Conservation (phyloP, 2,113 vertebrate species). For the Columba janthina region DNA sequence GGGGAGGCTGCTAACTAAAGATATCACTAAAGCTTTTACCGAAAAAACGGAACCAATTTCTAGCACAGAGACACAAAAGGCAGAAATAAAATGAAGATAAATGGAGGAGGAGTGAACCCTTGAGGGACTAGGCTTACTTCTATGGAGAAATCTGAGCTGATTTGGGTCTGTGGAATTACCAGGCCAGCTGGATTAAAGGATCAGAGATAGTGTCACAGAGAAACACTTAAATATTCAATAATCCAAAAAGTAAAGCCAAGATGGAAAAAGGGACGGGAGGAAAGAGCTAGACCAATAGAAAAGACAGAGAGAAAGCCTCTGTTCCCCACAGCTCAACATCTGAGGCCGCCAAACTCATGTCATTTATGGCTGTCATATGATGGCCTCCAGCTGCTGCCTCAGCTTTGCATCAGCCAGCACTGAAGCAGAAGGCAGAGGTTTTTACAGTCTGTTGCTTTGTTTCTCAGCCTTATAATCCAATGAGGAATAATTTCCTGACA, state of each 20-base stretch:
- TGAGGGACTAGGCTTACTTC: slow-evolving; percentile 62
- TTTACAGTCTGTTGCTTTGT: background rate
- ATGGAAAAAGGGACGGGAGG: background rate
- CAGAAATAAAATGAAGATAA: slow-evolving; percentile 55
- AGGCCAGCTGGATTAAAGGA: slow-evolving; percentile 71
- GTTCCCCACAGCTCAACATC: background rate
- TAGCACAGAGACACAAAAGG: slow-evolving; percentile 50
- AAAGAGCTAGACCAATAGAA: background rate
- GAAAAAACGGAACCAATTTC: slow-evolving; percentile 62
- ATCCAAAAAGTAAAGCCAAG: slow-evolving; percentile 48
- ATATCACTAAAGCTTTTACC: background rate
- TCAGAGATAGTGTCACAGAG: slow-evolving; percentile 67
- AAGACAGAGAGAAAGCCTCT: background rate
- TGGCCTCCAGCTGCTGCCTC: background rate
- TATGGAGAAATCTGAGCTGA: slow-evolving; percentile 67
- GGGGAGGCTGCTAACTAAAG: slow-evolving; percentile 36
- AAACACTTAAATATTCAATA: slow-evolving; percentile 69
- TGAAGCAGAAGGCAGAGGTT: slow-evolving; percentile 26
- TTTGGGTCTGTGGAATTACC: slow-evolving; percentile 67
- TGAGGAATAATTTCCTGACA: slow-evolving; percentile 25
- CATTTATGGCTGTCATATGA: background rate
- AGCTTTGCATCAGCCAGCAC: background rate
- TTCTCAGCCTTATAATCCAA: slow-evolving; percentile 21
- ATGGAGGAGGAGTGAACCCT: slow-evolving; percentile 41
- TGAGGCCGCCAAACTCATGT: background rate